Conservation (phyloP, 2,797 vertebrate species). For the Pogoniulus pusillus region DNA sequence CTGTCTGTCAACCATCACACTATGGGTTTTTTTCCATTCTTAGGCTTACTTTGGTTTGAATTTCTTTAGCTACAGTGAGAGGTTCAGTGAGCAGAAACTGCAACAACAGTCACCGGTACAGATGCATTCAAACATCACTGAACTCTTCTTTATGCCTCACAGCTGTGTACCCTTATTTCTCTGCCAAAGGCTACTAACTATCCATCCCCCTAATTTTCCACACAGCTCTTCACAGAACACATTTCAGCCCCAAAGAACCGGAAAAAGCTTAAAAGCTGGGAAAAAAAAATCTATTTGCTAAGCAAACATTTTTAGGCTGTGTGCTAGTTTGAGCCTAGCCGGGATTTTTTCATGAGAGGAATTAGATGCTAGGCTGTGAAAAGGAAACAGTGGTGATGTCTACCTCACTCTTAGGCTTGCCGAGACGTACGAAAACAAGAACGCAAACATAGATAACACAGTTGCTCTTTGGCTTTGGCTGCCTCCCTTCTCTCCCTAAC, state of each 20-base stretch:
- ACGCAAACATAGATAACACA: too few relatives aligned
- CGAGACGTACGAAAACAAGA: too few relatives aligned
- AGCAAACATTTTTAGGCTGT: neutral
- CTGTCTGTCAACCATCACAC: neutral
- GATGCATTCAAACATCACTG: neutral
- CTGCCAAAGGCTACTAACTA: neutral
- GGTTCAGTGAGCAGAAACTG: neutral
- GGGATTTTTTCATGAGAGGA: too few relatives aligned
- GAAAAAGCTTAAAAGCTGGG: neutral
- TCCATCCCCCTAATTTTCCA: neutral
- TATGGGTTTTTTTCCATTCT: neutral
- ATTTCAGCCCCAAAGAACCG: neutral
- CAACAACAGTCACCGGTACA: neutral
- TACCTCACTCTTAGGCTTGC: too few relatives aligned
- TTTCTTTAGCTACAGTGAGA: conserved; percentile 12
- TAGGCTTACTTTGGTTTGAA: neutral
- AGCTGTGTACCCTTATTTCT: neutral
- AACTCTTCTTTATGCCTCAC: neutral
- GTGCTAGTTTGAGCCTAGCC: too few relatives aligned
- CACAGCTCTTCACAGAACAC: neutral
- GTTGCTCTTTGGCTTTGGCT: too few relatives aligned
- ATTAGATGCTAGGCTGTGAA: too few relatives aligned
- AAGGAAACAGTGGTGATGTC: too few relatives aligned
- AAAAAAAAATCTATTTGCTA: neutral
- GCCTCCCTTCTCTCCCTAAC: too few relatives aligned